A percentile compares a stretch with the other conserved stretches of the same genome.
phyloP scores from a whole-genome alignment of 2,888 invertebrate genomes.

The Pollenia angustigena region DNA sequence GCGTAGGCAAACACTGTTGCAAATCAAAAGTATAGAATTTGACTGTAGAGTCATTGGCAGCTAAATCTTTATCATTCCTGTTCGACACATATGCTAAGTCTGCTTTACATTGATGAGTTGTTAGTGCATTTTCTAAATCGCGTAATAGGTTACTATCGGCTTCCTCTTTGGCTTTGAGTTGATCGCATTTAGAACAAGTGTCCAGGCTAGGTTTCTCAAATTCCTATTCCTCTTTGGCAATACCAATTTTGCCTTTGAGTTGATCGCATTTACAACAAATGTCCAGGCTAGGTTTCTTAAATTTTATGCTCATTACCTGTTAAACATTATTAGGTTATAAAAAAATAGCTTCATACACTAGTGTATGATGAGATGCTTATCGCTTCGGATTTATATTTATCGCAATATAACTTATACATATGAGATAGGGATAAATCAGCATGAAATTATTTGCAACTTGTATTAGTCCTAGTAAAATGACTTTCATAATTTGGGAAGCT shows the following conservation, averaged over 20 bases:
- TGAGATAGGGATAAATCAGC: slow-evolving; percentile 58
- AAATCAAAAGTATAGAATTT: slow-evolving; percentile 72
- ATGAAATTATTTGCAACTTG: slow-evolving; percentile 64
- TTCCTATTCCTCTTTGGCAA: no score
- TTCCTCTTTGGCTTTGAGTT: slow-evolving; percentile 66
- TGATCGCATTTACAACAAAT: slow-evolving; percentile 63
- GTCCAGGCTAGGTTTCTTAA: slow-evolving; percentile 67
- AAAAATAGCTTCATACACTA: slow-evolving; percentile 47
- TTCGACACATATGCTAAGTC: slow-evolving; percentile 67
- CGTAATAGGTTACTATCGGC: slow-evolving; percentile 19
- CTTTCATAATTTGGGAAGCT: slow-evolving; percentile 64
- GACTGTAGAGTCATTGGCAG: slow-evolving; percentile 46
- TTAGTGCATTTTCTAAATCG: slow-evolving; percentile 55
- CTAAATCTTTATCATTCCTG: slow-evolving; percentile 57
- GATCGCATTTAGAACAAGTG: slow-evolving; percentile 63
- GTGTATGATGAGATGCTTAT: slow-evolving; percentile 54
- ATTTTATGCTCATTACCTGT: slow-evolving; percentile 67
- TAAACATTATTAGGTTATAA: slow-evolving; percentile 52
- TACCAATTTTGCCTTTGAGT: slow-evolving; percentile 67
- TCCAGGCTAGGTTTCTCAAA: slow-evolving; percentile 68
- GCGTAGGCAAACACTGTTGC: slow-evolving; percentile 43
- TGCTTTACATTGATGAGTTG: slow-evolving; percentile 58
- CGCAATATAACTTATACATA: slow-evolving; percentile 70
- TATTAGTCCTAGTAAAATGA: slow-evolving; percentile 66
- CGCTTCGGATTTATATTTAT: slow-evolving; percentile 57